Percentiles rank a stretch among this genome's conserved stretches.
Evolutionary conservation across 2,797 vertebrate genomes (phyloP).

Genomic region (Dicrostonyx torquatus): DNA sequence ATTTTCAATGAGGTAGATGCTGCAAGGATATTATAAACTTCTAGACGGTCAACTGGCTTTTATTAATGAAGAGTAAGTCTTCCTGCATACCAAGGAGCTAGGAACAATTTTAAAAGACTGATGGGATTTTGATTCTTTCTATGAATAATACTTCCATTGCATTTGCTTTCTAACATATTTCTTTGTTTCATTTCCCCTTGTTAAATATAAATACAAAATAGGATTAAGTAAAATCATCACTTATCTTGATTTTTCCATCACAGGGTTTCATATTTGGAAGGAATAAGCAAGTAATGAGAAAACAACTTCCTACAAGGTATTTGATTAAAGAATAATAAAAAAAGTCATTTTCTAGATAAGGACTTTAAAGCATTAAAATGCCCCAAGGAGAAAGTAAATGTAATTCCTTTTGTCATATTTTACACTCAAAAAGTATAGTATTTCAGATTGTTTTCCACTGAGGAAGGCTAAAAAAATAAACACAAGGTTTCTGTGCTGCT

Average conservation of each 20-base stretch:
- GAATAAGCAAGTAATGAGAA: constrained; percentile 46
- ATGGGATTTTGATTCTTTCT: not conserved
- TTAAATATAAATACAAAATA: constrained; percentile 11
- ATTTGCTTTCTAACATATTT: constrained; percentile 7
- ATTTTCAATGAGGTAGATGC: constrained; percentile 66
- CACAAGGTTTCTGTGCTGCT: constrained; percentile 18
- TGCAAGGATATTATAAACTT: constrained; percentile 76
- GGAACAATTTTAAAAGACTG: constrained; percentile 29
- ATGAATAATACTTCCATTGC: not conserved
- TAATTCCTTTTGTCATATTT: not conserved
- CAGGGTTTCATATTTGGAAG: constrained; percentile 18
- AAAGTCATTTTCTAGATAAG: constrained; percentile 49
- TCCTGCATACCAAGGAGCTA: not conserved
- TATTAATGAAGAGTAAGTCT: constrained; percentile 40
- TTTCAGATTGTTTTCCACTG: not conserved
- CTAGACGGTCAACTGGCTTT: constrained; percentile 73
- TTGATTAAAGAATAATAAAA: constrained; percentile 42
- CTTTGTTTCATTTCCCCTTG: not conserved
- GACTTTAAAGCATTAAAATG: constrained; percentile 34
- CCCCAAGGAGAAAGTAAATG: not conserved
- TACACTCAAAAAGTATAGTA: not conserved
- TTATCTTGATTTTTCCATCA: constrained; percentile 45
- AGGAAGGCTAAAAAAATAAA: not conserved
- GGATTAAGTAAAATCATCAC: constrained; percentile 26
- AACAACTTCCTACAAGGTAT: not conserved